These are phyloP conservation scores for Agrochola macilenta DNA, from an alignment of 2,888 invertebrate species.

Conservation along the genomic window DNA sequence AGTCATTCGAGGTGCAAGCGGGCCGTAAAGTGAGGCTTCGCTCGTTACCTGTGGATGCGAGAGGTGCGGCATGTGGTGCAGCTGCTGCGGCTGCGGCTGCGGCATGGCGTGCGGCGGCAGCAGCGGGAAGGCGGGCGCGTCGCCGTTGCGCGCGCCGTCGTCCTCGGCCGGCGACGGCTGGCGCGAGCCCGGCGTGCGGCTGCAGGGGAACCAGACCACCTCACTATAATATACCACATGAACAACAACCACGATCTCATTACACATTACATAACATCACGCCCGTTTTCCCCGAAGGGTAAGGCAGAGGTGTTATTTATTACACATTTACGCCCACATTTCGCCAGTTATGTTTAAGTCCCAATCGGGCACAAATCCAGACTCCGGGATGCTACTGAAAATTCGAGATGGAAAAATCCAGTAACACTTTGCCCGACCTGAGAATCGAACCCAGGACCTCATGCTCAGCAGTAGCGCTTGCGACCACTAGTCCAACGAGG, in stretches of 20 bases:
- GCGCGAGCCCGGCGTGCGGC: constrained; percentile 97
- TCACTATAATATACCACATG: constrained; percentile 25
- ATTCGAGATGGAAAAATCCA: neutral
- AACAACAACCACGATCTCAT: neutral
- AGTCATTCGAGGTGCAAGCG: too few relatives aligned
- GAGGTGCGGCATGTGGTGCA: constrained; percentile 86
- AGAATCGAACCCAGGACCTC: constrained; percentile 1
- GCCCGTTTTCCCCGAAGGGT: neutral
- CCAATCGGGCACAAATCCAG: neutral
- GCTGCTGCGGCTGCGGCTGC: constrained; percentile 84
- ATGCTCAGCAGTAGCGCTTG: neutral
- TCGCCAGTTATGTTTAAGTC: neutral
- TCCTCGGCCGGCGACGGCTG: constrained; percentile 98
- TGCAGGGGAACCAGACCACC: constrained; percentile 80
- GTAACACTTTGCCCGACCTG: neutral
- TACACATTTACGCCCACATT: neutral
- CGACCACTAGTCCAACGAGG: neutral
- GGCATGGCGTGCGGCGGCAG: constrained; percentile 87
- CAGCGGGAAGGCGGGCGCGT: constrained; percentile 85
- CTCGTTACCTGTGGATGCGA: constrained; percentile 83
- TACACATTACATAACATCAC: neutral
- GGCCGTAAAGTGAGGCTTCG: neutral
- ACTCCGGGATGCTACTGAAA: neutral
- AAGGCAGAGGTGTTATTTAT: neutral
- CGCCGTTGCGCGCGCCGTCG: constrained; percentile 83